Evolutionary conservation across 1,140 invertebrate species (phyloP).

Genomic region (Orchesella cincta): DNA sequence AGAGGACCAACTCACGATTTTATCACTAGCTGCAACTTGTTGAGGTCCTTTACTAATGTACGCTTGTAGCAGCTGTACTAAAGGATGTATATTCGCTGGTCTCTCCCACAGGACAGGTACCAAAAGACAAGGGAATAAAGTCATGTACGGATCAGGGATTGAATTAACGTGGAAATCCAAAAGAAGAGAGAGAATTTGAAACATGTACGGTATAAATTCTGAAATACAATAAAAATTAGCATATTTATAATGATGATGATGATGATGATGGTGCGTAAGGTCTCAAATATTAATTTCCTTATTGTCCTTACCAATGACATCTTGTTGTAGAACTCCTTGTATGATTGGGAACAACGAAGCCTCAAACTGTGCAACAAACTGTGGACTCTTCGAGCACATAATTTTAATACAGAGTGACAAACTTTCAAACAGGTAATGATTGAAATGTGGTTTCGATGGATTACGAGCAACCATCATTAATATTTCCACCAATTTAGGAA

Average conservation of each 20-base stretch:
- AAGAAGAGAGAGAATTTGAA: slow-evolving; percentile 91
- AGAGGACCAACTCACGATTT: slow-evolving; percentile 61
- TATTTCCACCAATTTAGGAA: slow-evolving; percentile 83
- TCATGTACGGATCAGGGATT: slow-evolving; percentile 81
- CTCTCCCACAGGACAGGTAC: slow-evolving; percentile 88
- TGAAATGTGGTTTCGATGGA: slow-evolving; percentile 94
- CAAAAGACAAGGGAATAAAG: slow-evolving; percentile 83
- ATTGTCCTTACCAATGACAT: slow-evolving; percentile 74
- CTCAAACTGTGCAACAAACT: slow-evolving; percentile 85
- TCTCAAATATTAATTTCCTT: slow-evolving; percentile 5
- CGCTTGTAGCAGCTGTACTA: slow-evolving; percentile 84
- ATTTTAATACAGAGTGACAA: slow-evolving; percentile 84
- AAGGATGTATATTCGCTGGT: slow-evolving; percentile 84
- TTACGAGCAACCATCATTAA: slow-evolving; percentile 85
- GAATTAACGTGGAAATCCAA: slow-evolving; percentile 73
- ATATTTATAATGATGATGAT: too few relatives aligned
- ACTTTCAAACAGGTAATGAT: slow-evolving; percentile 96
- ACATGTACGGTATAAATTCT: slow-evolving; percentile 97
- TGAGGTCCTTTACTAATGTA: slow-evolving; percentile 75
- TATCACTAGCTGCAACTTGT: slow-evolving; percentile 70
- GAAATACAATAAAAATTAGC: slow-evolving; percentile 51
- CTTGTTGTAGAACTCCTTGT: slow-evolving; percentile 87
- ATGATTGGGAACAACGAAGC: slow-evolving; percentile 88
- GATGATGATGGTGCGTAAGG: too few relatives aligned
- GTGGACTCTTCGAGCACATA: slow-evolving; percentile 77